These are phyloP conservation scores for Agapostemon virescens DNA, from an alignment of 2,888 invertebrate species.

Conservation along the genomic window DNA sequence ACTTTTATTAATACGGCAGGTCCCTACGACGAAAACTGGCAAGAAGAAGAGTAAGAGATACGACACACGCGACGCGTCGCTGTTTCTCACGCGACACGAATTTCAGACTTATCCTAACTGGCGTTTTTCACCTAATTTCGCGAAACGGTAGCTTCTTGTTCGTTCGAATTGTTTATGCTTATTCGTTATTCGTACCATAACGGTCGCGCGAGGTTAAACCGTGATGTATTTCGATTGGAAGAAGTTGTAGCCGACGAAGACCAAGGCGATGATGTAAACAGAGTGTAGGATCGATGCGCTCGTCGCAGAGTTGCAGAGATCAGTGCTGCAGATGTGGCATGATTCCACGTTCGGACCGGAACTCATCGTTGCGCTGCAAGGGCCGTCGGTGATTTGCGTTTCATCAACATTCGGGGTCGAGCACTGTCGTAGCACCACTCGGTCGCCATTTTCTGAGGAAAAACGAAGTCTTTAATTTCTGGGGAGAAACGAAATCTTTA, in stretches of 20 bases:
- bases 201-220: slow-evolving; percentile 27
- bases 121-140: neutral
- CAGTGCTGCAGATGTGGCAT: slow-evolving; percentile 75
- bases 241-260: slow-evolving; percentile 60
- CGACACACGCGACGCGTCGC: neutral
- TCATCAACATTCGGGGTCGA: slow-evolving; percentile 73
- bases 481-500: too few relatives aligned
- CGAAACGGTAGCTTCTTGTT: neutral
- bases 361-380: slow-evolving; percentile 66
- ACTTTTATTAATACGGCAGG: slow-evolving; percentile 10
- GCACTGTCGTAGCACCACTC: slow-evolving; percentile 72
- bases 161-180: neutral
- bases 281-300: slow-evolving; percentile 65
- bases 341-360: slow-evolving; percentile 67
- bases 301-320: slow-evolving; percentile 76
- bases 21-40: slow-evolving; percentile 14
- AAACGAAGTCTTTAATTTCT: neutral
- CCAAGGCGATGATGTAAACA: slow-evolving; percentile 61
- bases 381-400: slow-evolving; percentile 71
- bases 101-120: slow-evolving; percentile 7
- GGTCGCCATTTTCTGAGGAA: slow-evolving; percentile 70
- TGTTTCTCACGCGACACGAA: slow-evolving; percentile 4
- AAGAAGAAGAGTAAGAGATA: neutral
- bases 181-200: neutral
- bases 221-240: slow-evolving; percentile 52